phyloP scores from a whole-genome alignment of 2,888 invertebrate genomes.

The Fissipunctia ypsillon region DNA sequence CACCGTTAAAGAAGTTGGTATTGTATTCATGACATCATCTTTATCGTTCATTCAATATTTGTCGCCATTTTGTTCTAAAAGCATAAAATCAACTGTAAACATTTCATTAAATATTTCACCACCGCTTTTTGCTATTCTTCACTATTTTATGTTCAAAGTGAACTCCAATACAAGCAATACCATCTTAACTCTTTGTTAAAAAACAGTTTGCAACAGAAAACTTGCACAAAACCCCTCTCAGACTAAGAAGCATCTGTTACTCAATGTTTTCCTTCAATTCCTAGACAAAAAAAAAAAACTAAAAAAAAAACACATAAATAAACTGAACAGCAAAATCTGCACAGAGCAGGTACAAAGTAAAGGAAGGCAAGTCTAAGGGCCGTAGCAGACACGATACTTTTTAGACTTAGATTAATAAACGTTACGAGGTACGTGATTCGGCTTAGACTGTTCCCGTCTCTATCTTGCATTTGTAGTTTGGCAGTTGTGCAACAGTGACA shows the following conservation, averaged over 20 bases:
- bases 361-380: constrained; percentile 15
- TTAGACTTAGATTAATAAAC: neutral
- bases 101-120: neutral
- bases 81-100: neutral
- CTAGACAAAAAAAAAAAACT: constrained; percentile 26
- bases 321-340: constrained; percentile 39
- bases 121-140: neutral
- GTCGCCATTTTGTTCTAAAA: neutral
- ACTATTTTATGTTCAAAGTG: neutral
- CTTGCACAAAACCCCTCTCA: constrained; percentile 21
- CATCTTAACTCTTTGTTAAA: constrained; percentile 16
- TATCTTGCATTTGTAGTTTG: neutral
- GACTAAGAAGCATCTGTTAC: constrained; percentile 44
- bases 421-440: neutral
- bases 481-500: neutral
- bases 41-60: neutral
- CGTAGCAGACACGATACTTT: neutral
- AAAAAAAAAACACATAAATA: constrained; percentile 25
- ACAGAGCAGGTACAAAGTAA: constrained; percentile 40
- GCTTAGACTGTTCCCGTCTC: neutral
- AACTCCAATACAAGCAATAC: constrained; percentile 24
- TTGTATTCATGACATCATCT: neutral
- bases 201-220: constrained; percentile 31
- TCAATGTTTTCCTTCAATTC: constrained; percentile 55
- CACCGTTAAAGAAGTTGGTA: no score